phyloP scores from a whole-genome alignment of 92 coral and sea anemone genomes.

The Paragorgia papillata region DNA sequence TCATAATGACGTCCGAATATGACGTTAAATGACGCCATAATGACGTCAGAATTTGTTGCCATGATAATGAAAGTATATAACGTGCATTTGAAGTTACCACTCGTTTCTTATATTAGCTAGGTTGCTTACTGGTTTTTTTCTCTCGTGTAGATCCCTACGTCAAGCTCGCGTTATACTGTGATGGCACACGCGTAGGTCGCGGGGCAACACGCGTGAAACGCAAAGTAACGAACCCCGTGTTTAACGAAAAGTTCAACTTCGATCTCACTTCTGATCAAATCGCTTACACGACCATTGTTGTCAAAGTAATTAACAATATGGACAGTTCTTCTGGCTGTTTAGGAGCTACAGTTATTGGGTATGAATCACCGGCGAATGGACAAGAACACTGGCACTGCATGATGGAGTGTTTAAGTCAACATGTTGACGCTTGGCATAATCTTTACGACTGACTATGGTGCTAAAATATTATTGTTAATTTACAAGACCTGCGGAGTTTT shows the following conservation, averaged over 20 bases:
- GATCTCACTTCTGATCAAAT: conserved; percentile 93
- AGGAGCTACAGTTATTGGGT: conserved; percentile 88
- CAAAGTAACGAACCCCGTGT: conserved; percentile 83
- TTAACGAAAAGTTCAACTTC: conserved; percentile 96
- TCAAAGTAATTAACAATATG: conserved; percentile 78
- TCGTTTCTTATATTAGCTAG: no score
- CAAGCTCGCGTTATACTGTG: conserved; percentile 88
- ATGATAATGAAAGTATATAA: no score
- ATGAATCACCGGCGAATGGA: conserved; percentile 84
- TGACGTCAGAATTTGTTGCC: no score
- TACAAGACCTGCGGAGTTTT: no score
- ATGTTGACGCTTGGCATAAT: conserved; percentile 93
- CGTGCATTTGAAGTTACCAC: no score
- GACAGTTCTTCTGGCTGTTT: conserved; percentile 67
- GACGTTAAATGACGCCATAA: no score
- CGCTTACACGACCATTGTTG: conserved; percentile 87
- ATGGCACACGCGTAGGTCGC: conserved; percentile 82
- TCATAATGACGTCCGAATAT: no score
- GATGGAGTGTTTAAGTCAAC: conserved; percentile 93
- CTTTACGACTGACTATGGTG: conserved; percentile 50
- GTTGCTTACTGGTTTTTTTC: no score
- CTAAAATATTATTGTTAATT: no score
- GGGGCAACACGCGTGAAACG: conserved; percentile 96
- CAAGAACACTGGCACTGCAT: conserved; percentile 97
- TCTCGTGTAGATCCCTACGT: conserved; percentile 78